Evolutionary conservation across 37 sponge, comb jelly and placozoan species (phyloP).

Genomic region (Ephydatia muelleri): DNA sequence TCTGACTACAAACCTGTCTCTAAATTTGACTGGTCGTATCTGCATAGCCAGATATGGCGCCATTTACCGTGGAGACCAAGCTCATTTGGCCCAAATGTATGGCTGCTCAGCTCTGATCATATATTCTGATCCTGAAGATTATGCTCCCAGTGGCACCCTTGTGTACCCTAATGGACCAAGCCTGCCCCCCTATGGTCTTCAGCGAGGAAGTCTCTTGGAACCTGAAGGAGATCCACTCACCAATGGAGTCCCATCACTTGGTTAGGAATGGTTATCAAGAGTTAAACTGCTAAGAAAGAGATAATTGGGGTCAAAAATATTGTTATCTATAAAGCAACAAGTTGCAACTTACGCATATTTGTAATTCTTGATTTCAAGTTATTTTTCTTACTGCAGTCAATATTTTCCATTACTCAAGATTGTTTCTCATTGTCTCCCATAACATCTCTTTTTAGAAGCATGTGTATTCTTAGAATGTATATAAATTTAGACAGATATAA

Average conservation of each 20-base stretch:
- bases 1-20: slow-evolving; percentile 28
- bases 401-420: too few relatives aligned
- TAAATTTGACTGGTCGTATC: slow-evolving; percentile 56
- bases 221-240: slow-evolving; percentile 78
- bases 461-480: too few relatives aligned
- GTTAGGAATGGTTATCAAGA: too few relatives aligned
- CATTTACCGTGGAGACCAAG: slow-evolving; percentile 85
- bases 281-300: too few relatives aligned
- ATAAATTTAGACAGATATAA: too few relatives aligned
- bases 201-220: slow-evolving; percentile 72
- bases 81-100: slow-evolving; percentile 66
- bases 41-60: slow-evolving; percentile 84
- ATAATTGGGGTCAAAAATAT: too few relatives aligned
- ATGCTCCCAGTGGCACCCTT: slow-evolving; percentile 60
- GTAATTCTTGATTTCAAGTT: too few relatives aligned
- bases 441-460: too few relatives aligned
- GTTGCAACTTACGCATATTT: too few relatives aligned
- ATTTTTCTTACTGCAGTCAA: too few relatives aligned
- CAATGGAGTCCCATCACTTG: slow-evolving; percentile 55
- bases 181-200: slow-evolving; percentile 78
- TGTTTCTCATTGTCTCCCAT: too few relatives aligned
- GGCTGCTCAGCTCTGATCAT: slow-evolving; percentile 78
- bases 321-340: too few relatives aligned
- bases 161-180: slow-evolving; percentile 76
- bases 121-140: slow-evolving; percentile 90